Base-by-base conservation (phyloP, 2,888 invertebrate genomes). In the Ophion ellenae region DNA sequence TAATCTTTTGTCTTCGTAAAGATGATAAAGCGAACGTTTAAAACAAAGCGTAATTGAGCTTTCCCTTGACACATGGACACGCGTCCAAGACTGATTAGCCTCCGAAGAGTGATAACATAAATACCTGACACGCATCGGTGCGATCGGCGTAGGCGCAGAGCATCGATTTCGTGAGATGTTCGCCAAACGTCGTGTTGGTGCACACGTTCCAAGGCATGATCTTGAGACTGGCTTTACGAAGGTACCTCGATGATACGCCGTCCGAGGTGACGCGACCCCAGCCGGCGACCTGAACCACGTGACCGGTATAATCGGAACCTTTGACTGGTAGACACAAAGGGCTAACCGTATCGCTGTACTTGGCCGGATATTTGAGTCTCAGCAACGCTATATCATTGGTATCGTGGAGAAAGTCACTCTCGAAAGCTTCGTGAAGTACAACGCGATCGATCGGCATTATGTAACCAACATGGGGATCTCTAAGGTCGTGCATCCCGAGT, bases 61-160 rank as follows among this genome's bases (percentile, higher is more conserved):
- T 11, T 24, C 9, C 10, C 9, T 61, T 61, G n/a, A 36, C 17
- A 36, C n/a, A 10, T 40, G n/a, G 20, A 32, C 24, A 2, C 24
- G n/a, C n/a, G n/a, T n/a, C n/a, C n/a, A n/a, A 66, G 17, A 6
- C n/a, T 40, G n/a, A n/a, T 40, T 4, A n/a, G 10, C 17, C 17
- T 45, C 6, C 36, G 20, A 32, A 5, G 4, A 57, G 53, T 67
- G 24, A 11, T 3, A 14, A 17, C 5, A 5, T 2, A 69, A 59
- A 61, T 78, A 96, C 96, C 95, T 96, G 96, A 90, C 96, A 96
- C 0, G 96, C 95, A 90, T 96, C 96, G 76, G 95, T 95, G 86
- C 95, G 94, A 93, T 96, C 94, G 83, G 94, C 93, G 92, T 94
- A 95, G 87, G 96, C 96, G 91, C 97, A 97, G 95, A 96, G 94